These are phyloP conservation scores for Phodopus roborovskii DNA, from an alignment of 2,113 vertebrate species.

Conservation along the genomic window DNA sequence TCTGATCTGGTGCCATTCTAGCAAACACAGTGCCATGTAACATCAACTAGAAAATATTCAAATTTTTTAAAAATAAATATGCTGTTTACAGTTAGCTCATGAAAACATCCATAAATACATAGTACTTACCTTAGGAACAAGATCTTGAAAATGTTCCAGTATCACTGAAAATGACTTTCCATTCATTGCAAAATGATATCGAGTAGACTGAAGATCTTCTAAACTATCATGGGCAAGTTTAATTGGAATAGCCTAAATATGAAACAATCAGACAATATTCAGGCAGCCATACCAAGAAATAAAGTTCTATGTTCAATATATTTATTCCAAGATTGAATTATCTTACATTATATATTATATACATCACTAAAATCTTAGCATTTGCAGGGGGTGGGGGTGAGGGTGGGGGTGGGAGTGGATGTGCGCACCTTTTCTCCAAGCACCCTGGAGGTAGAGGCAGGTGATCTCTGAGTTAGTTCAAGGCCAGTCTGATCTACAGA, in stretches of 20 bases:
- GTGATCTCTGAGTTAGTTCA: background rate
- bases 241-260: slow-evolving; percentile 90
- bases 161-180: slow-evolving; percentile 97
- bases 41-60: slow-evolving; percentile 89
- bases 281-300: slow-evolving; percentile 23
- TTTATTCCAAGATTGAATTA: background rate
- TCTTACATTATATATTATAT: slow-evolving; percentile 37
- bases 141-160: slow-evolving; percentile 95
- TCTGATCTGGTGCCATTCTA: slow-evolving; percentile 98
- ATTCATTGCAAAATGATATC: slow-evolving; percentile 97
- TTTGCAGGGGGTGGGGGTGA: background rate
- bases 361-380: background rate
- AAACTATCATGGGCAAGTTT: slow-evolving; percentile 90
- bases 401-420: too few species aligned
- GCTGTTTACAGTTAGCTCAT: background rate
- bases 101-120: background rate
- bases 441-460: background rate
- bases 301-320: background rate
- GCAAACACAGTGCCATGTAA: slow-evolving; percentile 97
- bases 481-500: background rate
- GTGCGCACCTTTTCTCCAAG: background rate
- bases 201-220: slow-evolving; percentile 87
- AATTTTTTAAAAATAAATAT: background rate
- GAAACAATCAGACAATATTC: slow-evolving; percentile 11
- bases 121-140: slow-evolving; percentile 94